Conservation (phyloP, 2,888 invertebrate genomes). For the Andrena camellia region DNA sequence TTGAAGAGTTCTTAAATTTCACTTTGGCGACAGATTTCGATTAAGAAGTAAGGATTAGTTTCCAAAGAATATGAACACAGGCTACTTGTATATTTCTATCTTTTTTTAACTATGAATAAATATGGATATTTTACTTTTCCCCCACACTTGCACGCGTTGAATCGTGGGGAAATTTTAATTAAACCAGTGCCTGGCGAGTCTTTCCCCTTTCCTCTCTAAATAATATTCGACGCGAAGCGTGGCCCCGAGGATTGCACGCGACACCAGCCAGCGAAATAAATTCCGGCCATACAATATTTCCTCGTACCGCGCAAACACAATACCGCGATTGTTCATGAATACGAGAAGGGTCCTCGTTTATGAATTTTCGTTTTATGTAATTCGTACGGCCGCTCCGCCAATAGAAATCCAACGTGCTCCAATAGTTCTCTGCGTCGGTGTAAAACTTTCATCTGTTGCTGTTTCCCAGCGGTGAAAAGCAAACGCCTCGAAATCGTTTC, state of each 20-base stretch:
- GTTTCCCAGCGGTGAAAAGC: neutral
- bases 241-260: neutral
- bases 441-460: neutral
- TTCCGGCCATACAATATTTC: conserved; percentile 9
- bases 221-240: neutral
- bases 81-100: neutral
- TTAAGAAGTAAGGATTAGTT: no score
- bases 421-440: neutral
- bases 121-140: neutral
- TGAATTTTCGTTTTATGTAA: conserved; percentile 36
- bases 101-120: neutral
- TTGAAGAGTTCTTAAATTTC: no score
- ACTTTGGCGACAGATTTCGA: no score
- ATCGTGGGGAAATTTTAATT: neutral
- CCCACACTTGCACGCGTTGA: neutral
- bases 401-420: neutral
- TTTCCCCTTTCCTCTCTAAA: neutral
- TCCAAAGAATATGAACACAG: no score
- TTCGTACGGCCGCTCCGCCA: neutral
- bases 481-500: neutral
- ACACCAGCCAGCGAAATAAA: conserved; percentile 32
- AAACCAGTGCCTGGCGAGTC: neutral
- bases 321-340: conserved; percentile 36
- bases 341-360: neutral
- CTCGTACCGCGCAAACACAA: conserved; percentile 17